Evolutionary conservation across 1,140 invertebrate genomes (phyloP).

Genomic region (Pseudomyrmex cubaensis): DNA sequence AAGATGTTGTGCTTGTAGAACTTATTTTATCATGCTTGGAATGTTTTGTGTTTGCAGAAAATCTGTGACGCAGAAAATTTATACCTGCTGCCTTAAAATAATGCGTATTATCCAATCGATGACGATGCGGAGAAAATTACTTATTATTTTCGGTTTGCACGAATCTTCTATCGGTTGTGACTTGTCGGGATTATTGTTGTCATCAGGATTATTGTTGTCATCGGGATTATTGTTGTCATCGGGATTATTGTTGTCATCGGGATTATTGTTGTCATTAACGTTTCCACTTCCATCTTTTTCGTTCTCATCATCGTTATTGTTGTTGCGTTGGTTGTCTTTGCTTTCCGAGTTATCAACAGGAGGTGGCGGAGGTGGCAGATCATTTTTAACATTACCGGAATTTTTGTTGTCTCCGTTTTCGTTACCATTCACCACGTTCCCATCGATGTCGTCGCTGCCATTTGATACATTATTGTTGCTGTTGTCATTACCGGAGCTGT

Average conservation of each 20-base stretch:
- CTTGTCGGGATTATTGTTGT: not conserved
- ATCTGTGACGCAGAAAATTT: too few relatives aligned
- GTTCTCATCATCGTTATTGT: slow-evolving; percentile 12
- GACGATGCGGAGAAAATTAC: not conserved
- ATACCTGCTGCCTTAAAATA: not conserved
- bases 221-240: not conserved
- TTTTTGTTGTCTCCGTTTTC: slow-evolving; percentile 38
- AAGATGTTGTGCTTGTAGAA: not conserved
- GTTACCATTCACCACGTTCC: slow-evolving; percentile 50
- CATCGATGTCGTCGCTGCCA: not conserved
- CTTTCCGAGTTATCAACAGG: slow-evolving; percentile 51
- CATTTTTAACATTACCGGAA: slow-evolving; percentile 27
- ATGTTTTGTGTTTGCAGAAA: not conserved
- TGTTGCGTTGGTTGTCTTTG: slow-evolving; percentile 5
- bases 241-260: too few relatives aligned
- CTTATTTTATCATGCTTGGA: not conserved
- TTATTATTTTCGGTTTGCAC: too few relatives aligned
- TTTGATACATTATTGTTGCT: slow-evolving; percentile 1
- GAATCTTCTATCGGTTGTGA: too few relatives aligned
- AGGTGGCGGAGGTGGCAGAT: not conserved
- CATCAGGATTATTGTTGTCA: not conserved
- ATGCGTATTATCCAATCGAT: not conserved
- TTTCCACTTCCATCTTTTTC: slow-evolving; percentile 38
- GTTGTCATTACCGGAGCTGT: not conserved
- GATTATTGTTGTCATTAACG: not conserved